phyloP scores from a whole-genome alignment of 2,888 invertebrate genomes.

The Zaprionus obscuricornis region DNA sequence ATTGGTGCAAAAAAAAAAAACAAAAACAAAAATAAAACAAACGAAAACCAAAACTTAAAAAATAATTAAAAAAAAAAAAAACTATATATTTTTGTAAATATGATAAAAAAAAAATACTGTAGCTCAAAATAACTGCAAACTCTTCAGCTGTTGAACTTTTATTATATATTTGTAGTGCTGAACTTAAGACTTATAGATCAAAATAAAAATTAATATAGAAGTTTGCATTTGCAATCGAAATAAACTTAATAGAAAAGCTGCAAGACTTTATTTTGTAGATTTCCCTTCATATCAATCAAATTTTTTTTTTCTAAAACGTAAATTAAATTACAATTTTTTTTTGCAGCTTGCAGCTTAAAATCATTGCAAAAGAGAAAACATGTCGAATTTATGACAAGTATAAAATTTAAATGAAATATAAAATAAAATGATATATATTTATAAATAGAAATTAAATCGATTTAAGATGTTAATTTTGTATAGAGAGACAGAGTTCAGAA shows the following conservation, averaged over 20 bases:
- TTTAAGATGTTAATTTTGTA: not conserved
- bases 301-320: not conserved
- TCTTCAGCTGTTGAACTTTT: conserved; percentile 5
- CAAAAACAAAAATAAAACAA: conserved; percentile 41
- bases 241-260: conserved; percentile 44
- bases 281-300: not conserved
- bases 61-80: conserved; percentile 19
- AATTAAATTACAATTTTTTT: not conserved
- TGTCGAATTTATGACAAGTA: conserved; percentile 38
- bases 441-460: not conserved
- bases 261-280: conserved; percentile 25
- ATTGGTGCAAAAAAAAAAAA: conserved; percentile 78
- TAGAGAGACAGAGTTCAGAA: conserved; percentile 3
- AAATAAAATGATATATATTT: not conserved
- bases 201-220: not conserved
- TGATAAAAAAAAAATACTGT: conserved; percentile 5
- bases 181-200: too few relatives aligned
- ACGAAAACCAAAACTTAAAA: conserved; percentile 35
- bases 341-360: conserved; percentile 52
- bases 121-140: not conserved
- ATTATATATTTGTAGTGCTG: not conserved
- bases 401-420: conserved; percentile 8
- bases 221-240: conserved; percentile 18
- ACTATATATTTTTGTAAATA: conserved; percentile 10
- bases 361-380: conserved; percentile 11